Evolutionary conservation across 2,888 invertebrate genomes (phyloP), one percentile per base, ranked within the genome.

Genomic region (Microchrysa polita): DNA sequence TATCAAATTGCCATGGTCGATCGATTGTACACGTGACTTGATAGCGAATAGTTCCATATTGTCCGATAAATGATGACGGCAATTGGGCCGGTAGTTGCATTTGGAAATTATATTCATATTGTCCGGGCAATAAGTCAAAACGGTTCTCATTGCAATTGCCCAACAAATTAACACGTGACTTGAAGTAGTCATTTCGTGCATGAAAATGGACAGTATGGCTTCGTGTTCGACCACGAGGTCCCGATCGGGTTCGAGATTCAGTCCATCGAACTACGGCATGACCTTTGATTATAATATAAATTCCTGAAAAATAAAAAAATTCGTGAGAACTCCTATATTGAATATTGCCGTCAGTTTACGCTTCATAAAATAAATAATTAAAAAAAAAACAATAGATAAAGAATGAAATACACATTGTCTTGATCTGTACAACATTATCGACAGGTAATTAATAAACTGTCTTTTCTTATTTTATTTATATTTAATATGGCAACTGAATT

Each of bases 1-100:
- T 92, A 83, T 95, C 93, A 83, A 92, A 92, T 78, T 93, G 93
- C 91, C 93, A 93, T 2, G 95, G 93, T 10, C 93, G 88, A 82
- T 95, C 95, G 23, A 96, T 86, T 1, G 89, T 90, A 10, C 92
- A 90, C 81, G 91, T 91, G 9, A 93, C 88, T 12, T 90, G 91
- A 81, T 95, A 96, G 42, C 92, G 88, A 20, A 96, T 88, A 81
- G 90, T 89, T 0, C 95, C 93, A 84, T 86, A 86, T 79, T 90
- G 86, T 2, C 92, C 92, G 80, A 91, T 92, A 81, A 93, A 94
- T 0, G 93, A 93, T 0, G 93, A 92, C 12, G 94, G 94, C 67
- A 93, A 85, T 76, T 91, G 83, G 1, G 82, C 80, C 2, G 84
- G 83, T 73, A 84, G 80, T 2, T 89, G 87, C 79, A 91, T 92